Percentiles rank a stretch among this genome's conserved stretches.
phyloP scores from a whole-genome alignment of 2,888 invertebrate species.

The Agrotis segetum region DNA sequence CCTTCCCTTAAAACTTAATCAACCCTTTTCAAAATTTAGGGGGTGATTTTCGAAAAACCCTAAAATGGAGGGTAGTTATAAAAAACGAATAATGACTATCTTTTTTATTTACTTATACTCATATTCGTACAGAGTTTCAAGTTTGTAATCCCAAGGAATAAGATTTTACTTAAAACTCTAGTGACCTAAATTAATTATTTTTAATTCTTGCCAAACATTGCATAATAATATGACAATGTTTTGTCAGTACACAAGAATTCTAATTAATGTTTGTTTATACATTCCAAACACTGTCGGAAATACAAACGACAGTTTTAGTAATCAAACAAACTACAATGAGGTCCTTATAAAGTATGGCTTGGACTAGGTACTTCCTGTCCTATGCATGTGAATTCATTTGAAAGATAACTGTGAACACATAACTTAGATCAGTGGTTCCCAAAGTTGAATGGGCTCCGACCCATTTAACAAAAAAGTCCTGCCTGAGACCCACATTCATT shows the following conservation, averaged over 20 bases:
- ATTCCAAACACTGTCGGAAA: neutral
- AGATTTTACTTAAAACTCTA: conserved; percentile 8
- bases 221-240: conserved; percentile 2
- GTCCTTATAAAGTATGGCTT: conserved; percentile 1
- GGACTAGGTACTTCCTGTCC: conserved; percentile 16
- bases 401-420: conserved; percentile 31
- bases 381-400: conserved; percentile 12
- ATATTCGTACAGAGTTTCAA: too few species aligned
- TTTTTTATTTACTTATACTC: too few species aligned
- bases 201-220: conserved; percentile 5
- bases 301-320: conserved; percentile 16
- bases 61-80: too few species aligned
- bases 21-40: too few species aligned
- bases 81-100: too few species aligned
- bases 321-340: conserved; percentile 23
- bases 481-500: too few species aligned
- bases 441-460: too few species aligned
- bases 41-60: too few species aligned
- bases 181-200: conserved; percentile 15
- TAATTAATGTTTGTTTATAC: conserved; percentile 3
- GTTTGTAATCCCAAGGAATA: too few species aligned
- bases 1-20: too few species aligned
- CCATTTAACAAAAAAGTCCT: too few species aligned
- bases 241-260: conserved; percentile 15
- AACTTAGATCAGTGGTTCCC: too few species aligned